Percentiles rank a stretch among this genome's conserved stretches.
Evolutionary conservation across 2,113 vertebrate species (phyloP).

Genomic region (Microcebus griseorufus): DNA sequence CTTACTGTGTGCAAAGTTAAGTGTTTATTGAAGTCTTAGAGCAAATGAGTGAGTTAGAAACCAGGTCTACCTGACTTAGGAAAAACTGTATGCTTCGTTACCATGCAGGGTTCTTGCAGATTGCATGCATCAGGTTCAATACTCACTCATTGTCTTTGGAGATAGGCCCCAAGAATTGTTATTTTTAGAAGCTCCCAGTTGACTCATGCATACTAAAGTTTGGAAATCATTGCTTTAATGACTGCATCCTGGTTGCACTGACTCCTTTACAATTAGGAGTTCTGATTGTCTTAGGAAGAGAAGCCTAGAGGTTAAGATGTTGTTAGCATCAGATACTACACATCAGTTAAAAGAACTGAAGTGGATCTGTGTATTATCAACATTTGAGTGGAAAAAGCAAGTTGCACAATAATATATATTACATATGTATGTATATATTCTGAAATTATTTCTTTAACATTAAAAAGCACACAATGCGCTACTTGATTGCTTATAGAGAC

Average conservation of each 20-base stretch:
- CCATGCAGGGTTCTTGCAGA: background rate
- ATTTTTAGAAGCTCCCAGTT: background rate
- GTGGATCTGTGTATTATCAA: background rate
- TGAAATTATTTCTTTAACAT: conserved; percentile 16
- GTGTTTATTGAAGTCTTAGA: background rate
- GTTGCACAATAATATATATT: background rate
- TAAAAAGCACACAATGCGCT: background rate
- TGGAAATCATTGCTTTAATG: background rate
- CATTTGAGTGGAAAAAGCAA: conserved; percentile 33
- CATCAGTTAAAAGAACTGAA: conserved; percentile 1
- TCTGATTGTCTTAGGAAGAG: background rate
- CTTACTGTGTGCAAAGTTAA: background rate
- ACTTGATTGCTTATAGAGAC: background rate
- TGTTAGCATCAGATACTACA: background rate
- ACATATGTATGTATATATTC: background rate
- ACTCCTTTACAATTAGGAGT: background rate
- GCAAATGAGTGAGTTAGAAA: background rate
- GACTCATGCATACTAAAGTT: background rate
- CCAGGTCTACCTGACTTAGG: background rate
- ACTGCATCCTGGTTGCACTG: background rate
- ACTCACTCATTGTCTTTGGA: background rate
- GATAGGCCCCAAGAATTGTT: background rate
- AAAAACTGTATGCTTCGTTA: background rate
- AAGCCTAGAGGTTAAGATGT: background rate
- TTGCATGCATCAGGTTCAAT: background rate